A percentile compares a stretch with the other conserved stretches of the same genome.
These are phyloP conservation scores for Sturmia bella DNA, from an alignment of 2,888 invertebrate genomes.

Conservation along the genomic window DNA sequence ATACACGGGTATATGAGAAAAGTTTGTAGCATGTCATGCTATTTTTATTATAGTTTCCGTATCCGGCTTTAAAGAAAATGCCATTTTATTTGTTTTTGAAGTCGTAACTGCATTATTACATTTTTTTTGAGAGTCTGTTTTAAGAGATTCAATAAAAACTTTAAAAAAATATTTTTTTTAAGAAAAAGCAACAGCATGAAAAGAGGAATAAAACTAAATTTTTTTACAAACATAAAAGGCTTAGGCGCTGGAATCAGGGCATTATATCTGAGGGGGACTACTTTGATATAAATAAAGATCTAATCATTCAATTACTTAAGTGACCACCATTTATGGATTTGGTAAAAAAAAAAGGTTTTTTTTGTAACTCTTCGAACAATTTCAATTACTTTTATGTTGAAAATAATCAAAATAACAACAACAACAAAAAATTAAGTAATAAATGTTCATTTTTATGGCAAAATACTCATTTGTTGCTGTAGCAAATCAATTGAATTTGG, in stretches of 20 bases:
- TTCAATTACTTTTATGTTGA: slow-evolving; percentile 20
- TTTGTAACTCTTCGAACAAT: slow-evolving; percentile 17
- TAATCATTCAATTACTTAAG: background rate
- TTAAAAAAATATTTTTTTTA: background rate
- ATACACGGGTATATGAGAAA: background rate
- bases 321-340: slow-evolving; percentile 17
- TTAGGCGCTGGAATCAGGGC: too few species aligned
- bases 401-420: slow-evolving; percentile 8
- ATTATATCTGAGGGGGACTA: too few species aligned
- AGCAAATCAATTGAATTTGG: slow-evolving; percentile 37
- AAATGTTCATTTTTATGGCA: slow-evolving; percentile 22
- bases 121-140: background rate
- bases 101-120: slow-evolving; percentile 23
- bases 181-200: too few species aligned
- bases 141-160: background rate
- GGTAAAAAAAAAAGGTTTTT: background rate
- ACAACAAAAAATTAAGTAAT: too few species aligned
- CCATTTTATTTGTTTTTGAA: slow-evolving; percentile 44
- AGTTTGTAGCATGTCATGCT: slow-evolving; percentile 24
- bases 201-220: too few species aligned
- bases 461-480: background rate
- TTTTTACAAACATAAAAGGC: too few species aligned
- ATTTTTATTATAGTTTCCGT: slow-evolving; percentile 38
- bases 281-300: background rate
- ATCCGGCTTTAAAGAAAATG: slow-evolving; percentile 36